phyloP scores from a whole-genome alignment of 2,113 vertebrate species.

The Spermophilus dauricus region DNA sequence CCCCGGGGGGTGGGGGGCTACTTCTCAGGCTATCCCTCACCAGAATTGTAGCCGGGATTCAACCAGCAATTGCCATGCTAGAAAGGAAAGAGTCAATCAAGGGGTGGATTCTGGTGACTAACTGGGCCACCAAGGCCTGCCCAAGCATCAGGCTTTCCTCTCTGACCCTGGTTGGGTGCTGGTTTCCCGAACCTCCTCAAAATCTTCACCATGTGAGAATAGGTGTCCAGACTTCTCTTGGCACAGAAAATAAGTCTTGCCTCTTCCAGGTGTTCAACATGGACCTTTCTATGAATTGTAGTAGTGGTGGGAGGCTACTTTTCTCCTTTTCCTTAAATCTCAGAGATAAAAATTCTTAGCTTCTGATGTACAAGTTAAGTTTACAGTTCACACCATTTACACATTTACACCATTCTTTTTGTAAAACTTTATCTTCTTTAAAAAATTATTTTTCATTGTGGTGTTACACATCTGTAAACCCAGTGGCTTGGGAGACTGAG shows the following conservation, averaged over 20 bases:
- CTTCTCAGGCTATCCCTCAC: neutral
- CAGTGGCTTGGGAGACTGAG: too few relatives aligned
- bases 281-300: neutral
- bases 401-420: neutral
- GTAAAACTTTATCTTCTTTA: neutral
- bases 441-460: too few relatives aligned
- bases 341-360: neutral
- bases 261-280: too few relatives aligned
- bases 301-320: neutral
- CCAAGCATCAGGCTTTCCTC: rapidly evolving
- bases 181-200: neutral
- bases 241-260: neutral
- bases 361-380: too few relatives aligned
- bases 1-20: rapidly evolving
- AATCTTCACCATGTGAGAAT: neutral
- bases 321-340: neutral
- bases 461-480: too few relatives aligned
- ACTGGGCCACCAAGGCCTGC: rapidly evolving
- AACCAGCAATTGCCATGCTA: neutral
- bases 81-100: neutral
- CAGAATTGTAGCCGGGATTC: neutral
- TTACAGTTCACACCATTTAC: neutral
- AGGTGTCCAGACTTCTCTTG: neutral
- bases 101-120: too few relatives aligned
- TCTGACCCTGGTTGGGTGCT: neutral